Percentiles rank a stretch among this genome's conserved stretches.
phyloP scores from a whole-genome alignment of 2,888 invertebrate species.

The Drosophila falleni region DNA sequence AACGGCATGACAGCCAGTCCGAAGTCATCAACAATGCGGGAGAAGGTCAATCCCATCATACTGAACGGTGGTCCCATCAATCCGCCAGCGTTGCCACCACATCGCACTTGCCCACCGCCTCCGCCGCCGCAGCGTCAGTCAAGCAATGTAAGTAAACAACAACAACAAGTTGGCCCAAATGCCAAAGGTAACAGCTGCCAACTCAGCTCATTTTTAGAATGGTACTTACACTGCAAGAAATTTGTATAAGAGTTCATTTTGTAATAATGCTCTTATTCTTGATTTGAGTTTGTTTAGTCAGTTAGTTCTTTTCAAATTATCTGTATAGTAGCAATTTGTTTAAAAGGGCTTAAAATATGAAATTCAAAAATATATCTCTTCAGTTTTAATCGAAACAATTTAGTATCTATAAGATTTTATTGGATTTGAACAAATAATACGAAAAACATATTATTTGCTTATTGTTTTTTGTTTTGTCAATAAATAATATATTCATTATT shows the following conservation, averaged over 20 bases:
- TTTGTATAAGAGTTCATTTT: not conserved
- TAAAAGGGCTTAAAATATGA: no score
- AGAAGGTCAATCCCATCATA: conserved; percentile 78
- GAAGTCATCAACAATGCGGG: conserved; percentile 59
- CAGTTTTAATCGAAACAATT: not conserved
- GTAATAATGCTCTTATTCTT: not conserved
- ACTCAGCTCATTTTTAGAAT: conserved; percentile 4
- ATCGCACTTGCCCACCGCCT: conserved; percentile 85
- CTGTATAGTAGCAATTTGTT: no score
- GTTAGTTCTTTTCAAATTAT: no score
- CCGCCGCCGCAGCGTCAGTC: conserved; percentile 84
- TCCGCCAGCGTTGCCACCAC: conserved; percentile 85
- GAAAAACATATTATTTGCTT: no score
- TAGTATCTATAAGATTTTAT: not conserved
- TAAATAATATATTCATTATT: no score
- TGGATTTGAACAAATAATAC: no score
- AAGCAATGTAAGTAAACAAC: conserved; percentile 81
- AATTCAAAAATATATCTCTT: no score
- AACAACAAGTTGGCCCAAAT: conserved; percentile 55
- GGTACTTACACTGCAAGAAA: conserved; percentile 30
- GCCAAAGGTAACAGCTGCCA: conserved; percentile 44
- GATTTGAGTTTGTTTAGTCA: no score
- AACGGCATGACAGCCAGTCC: conserved; percentile 66
- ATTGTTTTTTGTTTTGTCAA: no score
- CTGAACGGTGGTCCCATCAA: conserved; percentile 80